Percentiles rank a stretch among this genome's conserved stretches.
These are phyloP conservation scores for Urocolius indicus DNA, from an alignment of 2,113 vertebrate species.

Conservation along the genomic window DNA sequence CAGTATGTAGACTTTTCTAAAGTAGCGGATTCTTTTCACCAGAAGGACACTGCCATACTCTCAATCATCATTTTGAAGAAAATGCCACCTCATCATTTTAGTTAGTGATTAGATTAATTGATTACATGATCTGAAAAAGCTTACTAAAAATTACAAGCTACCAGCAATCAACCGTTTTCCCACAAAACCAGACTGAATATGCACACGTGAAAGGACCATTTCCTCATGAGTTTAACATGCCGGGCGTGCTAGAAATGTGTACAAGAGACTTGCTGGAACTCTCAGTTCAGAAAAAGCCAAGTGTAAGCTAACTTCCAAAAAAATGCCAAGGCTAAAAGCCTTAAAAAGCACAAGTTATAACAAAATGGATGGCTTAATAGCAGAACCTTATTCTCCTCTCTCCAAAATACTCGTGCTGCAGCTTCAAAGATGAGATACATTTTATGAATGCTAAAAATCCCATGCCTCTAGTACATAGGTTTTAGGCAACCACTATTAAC, in stretches of 20 bases:
- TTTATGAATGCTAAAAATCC: not conserved
- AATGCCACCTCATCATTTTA: not conserved
- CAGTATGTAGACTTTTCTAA: not conserved
- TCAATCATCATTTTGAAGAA: not conserved
- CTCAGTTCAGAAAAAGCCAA: not conserved
- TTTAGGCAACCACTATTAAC: not conserved
- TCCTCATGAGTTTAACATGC: fast-evolving
- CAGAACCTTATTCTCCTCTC: not conserved
- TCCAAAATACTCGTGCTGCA: not conserved
- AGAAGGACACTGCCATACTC: not conserved
- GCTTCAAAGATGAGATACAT: fast-evolving
- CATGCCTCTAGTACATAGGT: not conserved
- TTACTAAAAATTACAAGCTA: not conserved
- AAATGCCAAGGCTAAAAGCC: not conserved
- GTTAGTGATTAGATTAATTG: not conserved
- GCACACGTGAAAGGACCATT: not conserved
- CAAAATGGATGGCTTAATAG: not conserved
- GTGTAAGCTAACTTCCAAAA: not conserved
- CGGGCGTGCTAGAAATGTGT: fast-evolving
- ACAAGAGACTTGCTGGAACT: not conserved
- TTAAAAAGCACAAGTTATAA: not conserved
- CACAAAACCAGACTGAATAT: not conserved
- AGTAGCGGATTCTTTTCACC: not conserved
- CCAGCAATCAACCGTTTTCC: not conserved
- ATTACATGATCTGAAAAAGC: not conserved